Base-by-base conservation (phyloP, 1,140 invertebrate species). In the Drosophila bifasciata region DNA sequence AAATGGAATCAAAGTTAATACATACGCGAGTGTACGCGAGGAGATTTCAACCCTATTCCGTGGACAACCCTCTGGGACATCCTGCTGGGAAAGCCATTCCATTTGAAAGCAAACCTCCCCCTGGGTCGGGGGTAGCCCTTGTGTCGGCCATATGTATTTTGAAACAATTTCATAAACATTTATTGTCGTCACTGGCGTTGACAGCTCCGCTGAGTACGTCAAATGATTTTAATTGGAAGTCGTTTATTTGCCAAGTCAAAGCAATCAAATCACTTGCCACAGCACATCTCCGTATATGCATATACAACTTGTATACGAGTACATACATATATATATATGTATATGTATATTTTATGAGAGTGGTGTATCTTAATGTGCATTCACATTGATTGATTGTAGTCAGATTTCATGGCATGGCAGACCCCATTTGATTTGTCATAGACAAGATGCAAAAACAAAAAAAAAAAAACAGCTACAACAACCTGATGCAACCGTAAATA, bases 201-300 rank as follows among this genome's bases (percentile, higher is more conserved):
- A 88, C 83, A 88, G 83, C 57, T 58, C 66, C 43, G 73, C 67
- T 69, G 56, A 83, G 71, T 76, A 56, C 67, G 67, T 88, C 84
- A 88, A 88, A 88, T 88, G 76, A 73, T 89, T 79, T 88, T 89
- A 88, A 88, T 88, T 88, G 83, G 67, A 88, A 79, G 79, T 88
- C 83, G 79, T 86, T 86, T 81, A 83, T 88, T 81, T 75, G 68
- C 46, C 66, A 53, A 69, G 64, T 66, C 64, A 53, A 60, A 86
- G 83, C 83, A 88, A 88, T 88, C 84, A 83, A 88, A 88, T 79
- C 84, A 85, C 80, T 85, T 75, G 79, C 69, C 40, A 48, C 5
- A 52, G 16, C 59, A 63, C 8, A 36, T 46, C 49, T 75, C 48
- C 50, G 57, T 51, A 66, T 57, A 51, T 74, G 69, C 45, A 50